phyloP scores from a whole-genome alignment of 2,797 vertebrate species.

The Acipenser transmontanus region DNA sequence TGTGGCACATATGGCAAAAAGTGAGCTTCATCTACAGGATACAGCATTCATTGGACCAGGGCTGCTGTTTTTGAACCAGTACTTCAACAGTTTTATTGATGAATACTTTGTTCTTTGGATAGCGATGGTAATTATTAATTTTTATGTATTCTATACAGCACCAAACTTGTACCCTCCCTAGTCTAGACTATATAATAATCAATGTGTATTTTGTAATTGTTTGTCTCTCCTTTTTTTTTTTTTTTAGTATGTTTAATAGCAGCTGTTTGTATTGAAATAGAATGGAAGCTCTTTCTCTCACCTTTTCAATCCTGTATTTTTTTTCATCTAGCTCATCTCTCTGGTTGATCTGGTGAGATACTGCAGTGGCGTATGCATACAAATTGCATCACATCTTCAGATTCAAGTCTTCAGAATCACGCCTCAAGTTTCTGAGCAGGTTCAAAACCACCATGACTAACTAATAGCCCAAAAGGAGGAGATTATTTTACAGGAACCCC shows the following conservation, averaged over 20 bases:
- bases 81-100: slow-evolving; percentile 89
- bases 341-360: slow-evolving; percentile 82
- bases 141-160: no score
- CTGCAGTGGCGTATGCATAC: slow-evolving; percentile 82
- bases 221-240: no score
- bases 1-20: slow-evolving; percentile 99
- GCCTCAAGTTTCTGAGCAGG: slow-evolving; percentile 65
- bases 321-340: slow-evolving; percentile 70
- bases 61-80: slow-evolving; percentile 93
- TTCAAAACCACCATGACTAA: slow-evolving; percentile 80
- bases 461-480: slow-evolving; percentile 77
- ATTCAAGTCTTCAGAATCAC: slow-evolving; percentile 89
- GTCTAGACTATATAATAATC: no score
- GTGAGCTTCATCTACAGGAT: slow-evolving; percentile 85
- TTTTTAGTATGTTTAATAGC: no score
- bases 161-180: no score
- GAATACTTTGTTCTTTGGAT: slow-evolving; percentile 89
- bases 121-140: slow-evolving; percentile 68
- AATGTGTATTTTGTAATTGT: no score
- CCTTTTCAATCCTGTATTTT: no score
- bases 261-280: no score
- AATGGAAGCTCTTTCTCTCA: no score
- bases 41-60: slow-evolving; percentile 88
- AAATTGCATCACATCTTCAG: slow-evolving; percentile 87
- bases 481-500: slow-evolving; percentile 13